Conservation (phyloP, 2,888 invertebrate genomes). For the Heliconius ismenius region DNA sequence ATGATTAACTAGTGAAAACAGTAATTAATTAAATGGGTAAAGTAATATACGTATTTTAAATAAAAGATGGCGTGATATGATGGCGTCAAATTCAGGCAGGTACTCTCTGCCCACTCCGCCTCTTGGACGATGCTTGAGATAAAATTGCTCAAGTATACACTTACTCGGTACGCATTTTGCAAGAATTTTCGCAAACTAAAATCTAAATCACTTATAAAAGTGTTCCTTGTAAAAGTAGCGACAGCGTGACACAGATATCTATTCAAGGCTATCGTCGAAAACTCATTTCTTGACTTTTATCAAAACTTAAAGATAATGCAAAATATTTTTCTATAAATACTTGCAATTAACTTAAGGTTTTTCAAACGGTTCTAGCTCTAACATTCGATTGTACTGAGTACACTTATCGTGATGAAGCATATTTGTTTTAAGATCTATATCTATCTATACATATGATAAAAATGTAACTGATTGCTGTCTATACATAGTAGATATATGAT, state of each 20-base stretch:
- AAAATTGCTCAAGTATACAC: background rate
- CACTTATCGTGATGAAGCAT: background rate
- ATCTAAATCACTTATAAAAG: constrained; percentile 2
- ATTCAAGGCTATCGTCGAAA: constrained; percentile 14
- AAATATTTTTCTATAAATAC: background rate
- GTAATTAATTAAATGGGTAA: too few relatives aligned
- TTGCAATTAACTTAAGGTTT: background rate
- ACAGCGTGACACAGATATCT: background rate
- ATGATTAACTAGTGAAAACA: too few relatives aligned
- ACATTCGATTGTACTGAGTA: background rate
- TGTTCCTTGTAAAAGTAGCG: background rate
- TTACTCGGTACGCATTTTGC: background rate
- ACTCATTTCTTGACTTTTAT: constrained; percentile 2
- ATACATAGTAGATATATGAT: too few relatives aligned
- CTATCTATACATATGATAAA: too few relatives aligned
- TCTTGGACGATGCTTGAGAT: background rate
- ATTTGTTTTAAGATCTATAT: background rate
- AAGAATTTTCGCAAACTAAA: background rate
- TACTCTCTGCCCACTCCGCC: background rate
- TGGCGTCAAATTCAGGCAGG: too few relatives aligned
- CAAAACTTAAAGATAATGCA: background rate
- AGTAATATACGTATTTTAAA: too few relatives aligned
- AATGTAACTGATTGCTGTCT: too few relatives aligned
- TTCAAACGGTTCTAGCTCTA: background rate
- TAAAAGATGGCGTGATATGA: too few relatives aligned